Evolutionary conservation across 2,113 vertebrate genomes (phyloP), one percentile per base, ranked within the genome.

Genomic region (Oryzias celebensis): DNA sequence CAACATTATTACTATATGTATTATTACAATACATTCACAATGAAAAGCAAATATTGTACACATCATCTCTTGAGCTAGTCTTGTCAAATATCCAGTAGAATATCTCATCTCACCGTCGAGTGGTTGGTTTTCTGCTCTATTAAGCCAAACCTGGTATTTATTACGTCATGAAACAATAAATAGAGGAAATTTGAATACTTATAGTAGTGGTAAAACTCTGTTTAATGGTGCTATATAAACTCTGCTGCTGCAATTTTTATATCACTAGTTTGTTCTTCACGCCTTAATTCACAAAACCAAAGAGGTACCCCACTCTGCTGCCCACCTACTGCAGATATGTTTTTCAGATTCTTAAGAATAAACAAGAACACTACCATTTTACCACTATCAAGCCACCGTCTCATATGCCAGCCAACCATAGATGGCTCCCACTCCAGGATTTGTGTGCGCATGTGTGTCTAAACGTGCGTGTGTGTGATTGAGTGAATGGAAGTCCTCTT

Each of bases 321-420:
- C 59, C 59, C 82, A 86, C 75, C 57, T 57, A 84, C 89, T 91
- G 61, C 69, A 67, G 69, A 92, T 92, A 81, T 87, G 86, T 82
- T 80, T 77, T 65, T 90, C 86, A 87, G 87, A 92, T 93, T 87
- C 89, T 89, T 88, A 85, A 91, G 69, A 91, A 78, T 87, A 90
- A 92, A 94, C 90, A 92, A 89, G 91, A 91, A 92, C 91, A 89
- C 91, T 92, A 83, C 43, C 83, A 84, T 89, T 64, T 91, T 59
- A 75, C 73, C 65, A 75, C 83, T 59, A 85, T 87, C 84, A 87
- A 86, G 62, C 45, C 61, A 72, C 71, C 70, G 68, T 77, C 88
- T 81, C 67, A 57, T 80, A 85, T 64, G 85, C 54, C 68, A 82
- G 68, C 80, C 77, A 69, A 49, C 65, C 59, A 68, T 53, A 48